Evolutionary conservation across 2,888 invertebrate species (phyloP).

Genomic region (Teleiodes luculella): DNA sequence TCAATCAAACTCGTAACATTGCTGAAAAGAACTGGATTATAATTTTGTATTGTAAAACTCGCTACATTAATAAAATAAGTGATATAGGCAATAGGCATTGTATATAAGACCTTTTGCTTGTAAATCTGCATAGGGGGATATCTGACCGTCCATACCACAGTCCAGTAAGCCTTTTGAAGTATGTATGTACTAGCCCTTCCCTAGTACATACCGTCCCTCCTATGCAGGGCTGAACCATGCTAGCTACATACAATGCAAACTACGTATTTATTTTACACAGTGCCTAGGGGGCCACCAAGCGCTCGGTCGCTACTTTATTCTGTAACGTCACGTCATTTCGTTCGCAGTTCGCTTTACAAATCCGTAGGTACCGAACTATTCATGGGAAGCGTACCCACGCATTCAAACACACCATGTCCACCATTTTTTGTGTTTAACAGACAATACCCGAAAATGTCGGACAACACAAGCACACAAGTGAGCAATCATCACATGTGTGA

Average conservation of each 20-base stretch:
- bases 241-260: background rate
- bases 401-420: background rate
- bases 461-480: background rate
- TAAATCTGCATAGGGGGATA: background rate
- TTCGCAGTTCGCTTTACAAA: too few species aligned
- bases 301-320: too few species aligned
- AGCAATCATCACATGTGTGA: constrained; percentile 4
- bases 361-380: too few species aligned
- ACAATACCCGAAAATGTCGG: constrained; percentile 7
- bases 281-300: too few species aligned
- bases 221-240: background rate
- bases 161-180: background rate
- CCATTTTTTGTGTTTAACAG: constrained; percentile 5
- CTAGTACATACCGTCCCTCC: background rate
- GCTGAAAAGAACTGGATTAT: too few species aligned
- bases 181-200: background rate
- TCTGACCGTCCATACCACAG: background rate
- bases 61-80: too few species aligned
- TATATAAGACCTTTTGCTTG: too few species aligned
- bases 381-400: background rate
- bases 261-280: too few species aligned
- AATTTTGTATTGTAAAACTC: too few species aligned
- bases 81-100: too few species aligned
- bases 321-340: background rate
- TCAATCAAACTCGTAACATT: too few species aligned